A percentile compares a stretch with the other conserved stretches of the same genome.
Conservation (phyloP, 2,797 vertebrate genomes). For the Numenius phaeopus region DNA sequence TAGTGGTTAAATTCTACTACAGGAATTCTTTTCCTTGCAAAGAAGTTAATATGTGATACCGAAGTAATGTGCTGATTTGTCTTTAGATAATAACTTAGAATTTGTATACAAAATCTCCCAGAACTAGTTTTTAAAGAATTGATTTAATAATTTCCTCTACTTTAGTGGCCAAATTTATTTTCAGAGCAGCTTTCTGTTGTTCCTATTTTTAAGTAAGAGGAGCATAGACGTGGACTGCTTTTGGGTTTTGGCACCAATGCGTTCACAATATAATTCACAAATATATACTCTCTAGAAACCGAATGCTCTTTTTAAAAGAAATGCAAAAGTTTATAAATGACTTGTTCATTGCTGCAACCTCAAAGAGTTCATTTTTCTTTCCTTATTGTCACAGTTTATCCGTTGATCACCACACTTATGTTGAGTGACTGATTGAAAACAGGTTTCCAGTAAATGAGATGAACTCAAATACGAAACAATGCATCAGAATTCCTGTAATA, state of each 20-base stretch:
- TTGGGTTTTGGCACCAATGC: background rate
- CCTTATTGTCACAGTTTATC: background rate
- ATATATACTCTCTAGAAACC: background rate
- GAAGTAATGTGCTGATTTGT: background rate
- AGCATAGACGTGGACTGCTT: background rate
- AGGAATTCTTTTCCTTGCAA: background rate
- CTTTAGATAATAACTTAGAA: background rate
- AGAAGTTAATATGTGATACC: background rate
- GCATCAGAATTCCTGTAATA: background rate
- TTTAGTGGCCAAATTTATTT: background rate
- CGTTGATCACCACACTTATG: background rate
- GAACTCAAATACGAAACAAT: background rate
- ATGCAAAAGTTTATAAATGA: background rate
- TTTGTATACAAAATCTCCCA: background rate
- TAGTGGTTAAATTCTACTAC: background rate
- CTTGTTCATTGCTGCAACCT: background rate
- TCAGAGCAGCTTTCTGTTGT: background rate
- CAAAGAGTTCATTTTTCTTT: background rate
- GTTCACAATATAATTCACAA: background rate
- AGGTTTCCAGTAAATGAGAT: background rate
- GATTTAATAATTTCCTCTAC: background rate
- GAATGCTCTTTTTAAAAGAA: background rate
- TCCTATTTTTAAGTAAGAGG: background rate
- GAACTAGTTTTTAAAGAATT: background rate
- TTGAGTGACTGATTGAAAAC: background rate